These are phyloP conservation scores for Phenacoccus solenopsis DNA, from an alignment of 1,140 invertebrate genomes.

Conservation along the genomic window DNA sequence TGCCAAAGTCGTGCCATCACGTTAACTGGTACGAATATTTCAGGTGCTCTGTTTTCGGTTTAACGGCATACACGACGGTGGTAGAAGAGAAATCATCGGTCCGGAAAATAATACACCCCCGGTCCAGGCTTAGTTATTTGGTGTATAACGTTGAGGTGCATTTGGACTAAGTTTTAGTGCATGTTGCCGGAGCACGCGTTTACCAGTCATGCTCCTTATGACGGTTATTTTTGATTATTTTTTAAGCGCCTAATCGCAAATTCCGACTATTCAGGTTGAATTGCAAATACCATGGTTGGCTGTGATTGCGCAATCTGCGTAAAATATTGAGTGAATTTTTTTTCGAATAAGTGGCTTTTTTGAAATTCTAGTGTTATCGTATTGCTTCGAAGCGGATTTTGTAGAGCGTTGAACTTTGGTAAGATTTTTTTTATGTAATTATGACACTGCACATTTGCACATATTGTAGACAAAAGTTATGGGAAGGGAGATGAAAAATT, in stretches of 20 bases:
- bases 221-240: background rate
- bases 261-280: background rate
- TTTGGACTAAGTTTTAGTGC: slow-evolving; percentile 3
- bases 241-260: background rate
- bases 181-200: background rate
- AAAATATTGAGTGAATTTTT: background rate
- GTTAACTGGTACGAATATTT: slow-evolving; percentile 14
- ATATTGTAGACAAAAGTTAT: no score
- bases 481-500: no score
- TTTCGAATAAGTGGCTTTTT: background rate
- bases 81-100: slow-evolving; percentile 7
- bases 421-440: no score
- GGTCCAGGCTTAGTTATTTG: background rate
- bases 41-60: slow-evolving; percentile 12
- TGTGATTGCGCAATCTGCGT: background rate
- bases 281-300: background rate
- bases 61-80: background rate
- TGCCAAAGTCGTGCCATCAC: slow-evolving; percentile 14
- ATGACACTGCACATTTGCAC: no score
- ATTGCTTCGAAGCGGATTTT: no score
- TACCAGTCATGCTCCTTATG: background rate
- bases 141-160: background rate
- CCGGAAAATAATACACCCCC: slow-evolving; percentile 13
- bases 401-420: no score
- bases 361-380: background rate